Percentiles rank a stretch among this genome's conserved stretches.
phyloP scores from a whole-genome alignment of 2,797 vertebrate genomes.

The Coranthus polyacanthus region DNA sequence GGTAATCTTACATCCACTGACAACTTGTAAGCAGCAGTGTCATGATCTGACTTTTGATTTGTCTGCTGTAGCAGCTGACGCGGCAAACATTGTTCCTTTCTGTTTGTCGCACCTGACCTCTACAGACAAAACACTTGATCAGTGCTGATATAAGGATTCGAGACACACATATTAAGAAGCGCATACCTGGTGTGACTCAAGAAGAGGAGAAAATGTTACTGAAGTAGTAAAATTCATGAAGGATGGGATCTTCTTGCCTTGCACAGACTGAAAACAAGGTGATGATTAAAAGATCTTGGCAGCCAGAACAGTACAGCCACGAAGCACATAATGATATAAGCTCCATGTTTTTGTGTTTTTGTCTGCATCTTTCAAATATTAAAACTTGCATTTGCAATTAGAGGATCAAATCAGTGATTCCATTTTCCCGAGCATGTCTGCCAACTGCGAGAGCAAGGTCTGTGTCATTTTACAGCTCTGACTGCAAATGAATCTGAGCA shows the following conservation, averaged over 20 bases:
- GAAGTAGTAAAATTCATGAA: not conserved
- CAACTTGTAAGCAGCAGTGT: constrained; percentile 61
- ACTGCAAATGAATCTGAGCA: constrained; percentile 40
- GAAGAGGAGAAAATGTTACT: too few species aligned
- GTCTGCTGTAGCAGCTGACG: constrained; percentile 31
- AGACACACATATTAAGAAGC: too few species aligned
- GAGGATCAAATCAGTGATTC: constrained; percentile 17
- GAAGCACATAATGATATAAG: constrained; percentile 13
- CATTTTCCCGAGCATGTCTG: constrained; percentile 11
- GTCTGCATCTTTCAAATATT: constrained; percentile 38
- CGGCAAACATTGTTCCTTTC: constrained; percentile 1
- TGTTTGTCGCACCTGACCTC: not conserved
- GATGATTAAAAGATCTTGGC: not conserved
- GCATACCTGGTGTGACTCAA: too few species aligned
- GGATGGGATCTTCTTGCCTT: not conserved
- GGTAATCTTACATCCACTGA: constrained; percentile 59
- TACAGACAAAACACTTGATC: not conserved
- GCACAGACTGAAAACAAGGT: not conserved
- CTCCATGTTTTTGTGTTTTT: not conserved
- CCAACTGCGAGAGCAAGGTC: constrained; percentile 8
- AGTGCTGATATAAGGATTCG: not conserved
- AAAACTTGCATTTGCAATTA: constrained; percentile 20
- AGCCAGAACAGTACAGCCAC: not conserved
- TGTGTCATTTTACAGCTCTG: constrained; percentile 20
- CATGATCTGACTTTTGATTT: constrained; percentile 58